Percentiles rank a stretch among this genome's conserved stretches.
phyloP scores from a whole-genome alignment of 2,113 vertebrate species.

The Meles meles region DNA sequence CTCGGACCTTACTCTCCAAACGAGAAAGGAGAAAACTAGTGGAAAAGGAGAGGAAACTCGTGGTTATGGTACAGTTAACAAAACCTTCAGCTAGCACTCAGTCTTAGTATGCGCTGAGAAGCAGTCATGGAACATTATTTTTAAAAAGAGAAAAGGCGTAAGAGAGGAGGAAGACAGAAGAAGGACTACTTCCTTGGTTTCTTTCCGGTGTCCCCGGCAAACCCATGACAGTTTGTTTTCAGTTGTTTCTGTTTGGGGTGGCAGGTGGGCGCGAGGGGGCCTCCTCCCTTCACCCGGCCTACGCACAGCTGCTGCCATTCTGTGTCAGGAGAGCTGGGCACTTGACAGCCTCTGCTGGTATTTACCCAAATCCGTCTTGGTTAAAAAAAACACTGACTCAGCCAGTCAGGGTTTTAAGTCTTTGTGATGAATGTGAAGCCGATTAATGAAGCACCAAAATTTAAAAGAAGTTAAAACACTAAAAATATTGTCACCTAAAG shows the following conservation, averaged over 20 bases:
- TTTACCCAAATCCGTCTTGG: neutral
- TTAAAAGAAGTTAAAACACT: neutral
- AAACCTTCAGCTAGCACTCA: neutral
- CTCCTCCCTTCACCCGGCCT: neutral
- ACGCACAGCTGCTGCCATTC: neutral
- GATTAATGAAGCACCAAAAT: neutral
- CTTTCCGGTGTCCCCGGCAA: neutral
- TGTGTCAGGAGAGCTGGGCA: neutral
- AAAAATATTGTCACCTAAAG: neutral
- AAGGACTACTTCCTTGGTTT: neutral
- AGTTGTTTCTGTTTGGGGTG: neutral
- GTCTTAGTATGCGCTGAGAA: too few species aligned
- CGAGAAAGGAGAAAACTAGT: neutral
- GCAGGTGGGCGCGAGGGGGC: neutral
- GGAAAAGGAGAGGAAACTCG: neutral
- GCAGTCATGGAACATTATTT: neutral
- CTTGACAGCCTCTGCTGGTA: neutral
- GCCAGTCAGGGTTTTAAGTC: neutral
- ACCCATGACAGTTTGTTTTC: neutral
- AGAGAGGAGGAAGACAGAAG: too few species aligned
- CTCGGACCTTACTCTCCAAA: neutral
- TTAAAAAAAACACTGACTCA: neutral
- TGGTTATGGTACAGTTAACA: neutral
- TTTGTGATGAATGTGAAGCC: neutral
- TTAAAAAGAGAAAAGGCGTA: neutral